Conservation (phyloP, 2,888 invertebrate species). For the Diaprepes abbreviatus region DNA sequence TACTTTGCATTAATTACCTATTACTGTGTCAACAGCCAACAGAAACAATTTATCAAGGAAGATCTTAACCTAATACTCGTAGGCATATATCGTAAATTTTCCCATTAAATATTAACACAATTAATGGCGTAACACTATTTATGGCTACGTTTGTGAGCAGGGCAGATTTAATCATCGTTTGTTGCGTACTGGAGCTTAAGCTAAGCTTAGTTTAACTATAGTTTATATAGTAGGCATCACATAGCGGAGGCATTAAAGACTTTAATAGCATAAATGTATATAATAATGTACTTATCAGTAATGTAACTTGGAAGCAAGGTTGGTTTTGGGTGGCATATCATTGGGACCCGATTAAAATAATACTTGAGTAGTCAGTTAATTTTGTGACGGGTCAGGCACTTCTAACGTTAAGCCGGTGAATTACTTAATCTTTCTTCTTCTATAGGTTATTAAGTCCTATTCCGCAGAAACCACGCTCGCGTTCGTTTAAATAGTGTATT, state of each 20-base stretch:
- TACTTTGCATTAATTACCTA: slow-evolving; percentile 56
- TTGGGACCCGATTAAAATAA: too few relatives aligned
- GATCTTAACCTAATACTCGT: slow-evolving; percentile 50
- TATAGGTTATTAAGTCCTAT: too few relatives aligned
- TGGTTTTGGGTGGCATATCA: too few relatives aligned
- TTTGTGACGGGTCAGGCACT: too few relatives aligned
- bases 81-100: slow-evolving; percentile 49
- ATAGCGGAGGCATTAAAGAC: neutral
- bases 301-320: neutral
- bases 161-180: slow-evolving; percentile 48
- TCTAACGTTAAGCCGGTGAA: too few relatives aligned
- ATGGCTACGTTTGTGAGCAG: slow-evolving; percentile 29
- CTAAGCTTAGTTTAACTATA: slow-evolving; percentile 35
- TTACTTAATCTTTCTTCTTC: too few relatives aligned
- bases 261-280: neutral
- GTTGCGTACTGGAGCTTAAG: slow-evolving; percentile 44
- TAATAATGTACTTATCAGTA: neutral
- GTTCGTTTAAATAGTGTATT: too few relatives aligned
- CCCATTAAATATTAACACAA: slow-evolving; percentile 50
- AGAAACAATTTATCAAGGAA: slow-evolving; percentile 57
- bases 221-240: slow-evolving; percentile 28
- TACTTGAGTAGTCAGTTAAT: too few relatives aligned
- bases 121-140: slow-evolving; percentile 48
- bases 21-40: slow-evolving; percentile 56
- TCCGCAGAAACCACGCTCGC: too few relatives aligned